Evolutionary conservation across 2,888 invertebrate genomes (phyloP).

Genomic region (Archips xylosteana): DNA sequence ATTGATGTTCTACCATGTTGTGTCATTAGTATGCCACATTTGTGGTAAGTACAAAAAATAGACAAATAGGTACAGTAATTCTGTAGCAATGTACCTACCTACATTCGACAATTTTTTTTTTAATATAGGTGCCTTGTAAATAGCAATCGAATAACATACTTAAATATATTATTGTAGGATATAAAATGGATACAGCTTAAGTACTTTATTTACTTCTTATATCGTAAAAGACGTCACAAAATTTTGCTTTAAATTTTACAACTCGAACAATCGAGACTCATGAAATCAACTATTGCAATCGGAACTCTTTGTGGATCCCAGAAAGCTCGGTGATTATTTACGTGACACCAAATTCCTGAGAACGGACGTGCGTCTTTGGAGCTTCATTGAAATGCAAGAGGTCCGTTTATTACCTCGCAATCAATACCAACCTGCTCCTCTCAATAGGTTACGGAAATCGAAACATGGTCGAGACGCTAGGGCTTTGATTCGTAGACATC

Average conservation of each 20-base stretch:
- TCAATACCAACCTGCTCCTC: slow-evolving; percentile 68
- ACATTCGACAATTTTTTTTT: no score
- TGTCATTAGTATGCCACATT: no score
- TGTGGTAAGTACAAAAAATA: no score
- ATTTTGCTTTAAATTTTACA: background rate
- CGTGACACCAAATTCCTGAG: slow-evolving; percentile 73
- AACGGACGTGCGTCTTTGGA: slow-evolving; percentile 62
- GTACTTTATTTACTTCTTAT: background rate
- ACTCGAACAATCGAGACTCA: slow-evolving; percentile 16
- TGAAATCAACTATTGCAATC: slow-evolving; percentile 45
- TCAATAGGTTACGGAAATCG: slow-evolving; percentile 56
- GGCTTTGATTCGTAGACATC: background rate
- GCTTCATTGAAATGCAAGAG: slow-evolving; percentile 72
- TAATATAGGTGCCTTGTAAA: no score
- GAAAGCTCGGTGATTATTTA: slow-evolving; percentile 68
- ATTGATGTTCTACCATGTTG: no score
- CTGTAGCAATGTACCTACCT: no score
- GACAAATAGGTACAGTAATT: no score
- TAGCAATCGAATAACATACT: no score
- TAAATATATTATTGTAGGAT: no score
- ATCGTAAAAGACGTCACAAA: background rate
- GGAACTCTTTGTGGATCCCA: slow-evolving; percentile 67
- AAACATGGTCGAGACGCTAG: slow-evolving; percentile 27
- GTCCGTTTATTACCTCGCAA: slow-evolving; percentile 74
- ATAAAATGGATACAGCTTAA: no score